Evolutionary conservation across 2,113 vertebrate species (phyloP).

Genomic region (Crotalus tigris): DNA sequence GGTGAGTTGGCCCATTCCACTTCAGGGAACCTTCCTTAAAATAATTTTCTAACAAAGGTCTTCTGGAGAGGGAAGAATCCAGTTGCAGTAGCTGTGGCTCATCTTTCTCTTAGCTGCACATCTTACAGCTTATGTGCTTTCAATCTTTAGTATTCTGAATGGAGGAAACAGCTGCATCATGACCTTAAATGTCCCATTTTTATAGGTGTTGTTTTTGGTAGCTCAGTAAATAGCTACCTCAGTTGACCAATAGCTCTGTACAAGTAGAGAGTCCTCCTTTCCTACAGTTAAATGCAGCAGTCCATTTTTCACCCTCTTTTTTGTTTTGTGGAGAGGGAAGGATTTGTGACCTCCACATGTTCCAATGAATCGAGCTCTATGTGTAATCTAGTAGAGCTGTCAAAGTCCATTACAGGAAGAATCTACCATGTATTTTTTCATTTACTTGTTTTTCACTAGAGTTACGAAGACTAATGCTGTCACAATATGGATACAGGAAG

Average conservation of each 20-base stretch:
- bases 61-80: neutral
- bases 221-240: conserved; percentile 3
- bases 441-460: conserved; percentile 38
- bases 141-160: neutral
- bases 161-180: neutral
- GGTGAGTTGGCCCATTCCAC: neutral
- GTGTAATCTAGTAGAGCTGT: conserved; percentile 25
- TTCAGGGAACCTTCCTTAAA: neutral
- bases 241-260: neutral
- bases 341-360: neutral
- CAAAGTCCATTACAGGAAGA: conserved; percentile 22
- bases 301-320: conserved; percentile 1
- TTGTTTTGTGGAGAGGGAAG: neutral
- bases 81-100: neutral
- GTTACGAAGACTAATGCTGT: conserved; percentile 37
- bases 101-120: neutral
- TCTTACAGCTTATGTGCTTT: neutral
- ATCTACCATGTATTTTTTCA: conserved; percentile 25
- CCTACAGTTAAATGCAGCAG: neutral
- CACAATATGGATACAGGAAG: conserved; percentile 36
- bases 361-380: conserved; percentile 14
- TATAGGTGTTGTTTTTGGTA: neutral
- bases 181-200: neutral
- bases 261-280: conserved; percentile 4
- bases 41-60: neutral